Percentiles rank a stretch among this genome's conserved stretches.
These are phyloP conservation scores for Andrena trimmerana DNA, from an alignment of 2,888 invertebrate genomes.

Conservation along the genomic window DNA sequence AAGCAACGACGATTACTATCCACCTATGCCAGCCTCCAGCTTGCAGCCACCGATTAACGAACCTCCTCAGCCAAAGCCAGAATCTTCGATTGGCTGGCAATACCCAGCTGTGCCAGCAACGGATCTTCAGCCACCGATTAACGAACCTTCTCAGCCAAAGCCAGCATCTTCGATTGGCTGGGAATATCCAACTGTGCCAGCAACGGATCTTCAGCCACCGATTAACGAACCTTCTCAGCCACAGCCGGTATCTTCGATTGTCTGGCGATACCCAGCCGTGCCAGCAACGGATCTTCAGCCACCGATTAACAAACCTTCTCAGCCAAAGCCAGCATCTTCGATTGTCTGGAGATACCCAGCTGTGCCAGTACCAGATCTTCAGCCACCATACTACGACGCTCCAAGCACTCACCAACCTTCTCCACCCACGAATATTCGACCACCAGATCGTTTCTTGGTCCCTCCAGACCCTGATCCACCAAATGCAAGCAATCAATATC, in stretches of 20 bases:
- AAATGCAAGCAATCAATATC: background rate
- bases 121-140: constrained; percentile 15
- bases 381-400: constrained; percentile 4
- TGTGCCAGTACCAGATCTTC: constrained; percentile 21
- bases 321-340: background rate
- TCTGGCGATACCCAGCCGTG: background rate
- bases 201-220: constrained; percentile 21
- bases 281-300: constrained; percentile 30
- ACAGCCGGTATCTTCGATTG: background rate
- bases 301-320: background rate
- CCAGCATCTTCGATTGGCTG: background rate
- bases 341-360: background rate
- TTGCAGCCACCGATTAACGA: constrained; percentile 18
- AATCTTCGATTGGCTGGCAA: constrained; percentile 6
- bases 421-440: background rate
- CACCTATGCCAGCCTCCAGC: constrained; percentile 17
- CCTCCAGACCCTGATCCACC: constrained; percentile 7
- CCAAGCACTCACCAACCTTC: background rate
- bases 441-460: constrained; percentile 12
- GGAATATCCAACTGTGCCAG: constrained; percentile 6
- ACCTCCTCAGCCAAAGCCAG: too few species aligned
- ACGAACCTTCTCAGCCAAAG: too few species aligned
- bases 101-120: background rate
- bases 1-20: background rate
- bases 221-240: background rate